Evolutionary conservation across 1,140 invertebrate genomes (phyloP).

Genomic region (Palaemon carinicauda): DNA sequence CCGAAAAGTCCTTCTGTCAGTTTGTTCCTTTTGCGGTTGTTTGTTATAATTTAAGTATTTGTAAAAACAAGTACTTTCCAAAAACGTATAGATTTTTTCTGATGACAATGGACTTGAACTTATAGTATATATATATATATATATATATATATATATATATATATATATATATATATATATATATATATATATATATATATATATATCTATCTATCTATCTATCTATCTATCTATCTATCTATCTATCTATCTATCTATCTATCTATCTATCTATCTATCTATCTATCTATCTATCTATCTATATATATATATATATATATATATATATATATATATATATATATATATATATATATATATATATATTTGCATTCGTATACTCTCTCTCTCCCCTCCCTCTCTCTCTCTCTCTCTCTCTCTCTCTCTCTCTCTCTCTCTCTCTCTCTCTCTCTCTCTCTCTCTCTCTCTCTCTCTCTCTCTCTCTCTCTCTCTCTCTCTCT

Average conservation of each 20-base stretch:
- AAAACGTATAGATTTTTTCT: too few relatives aligned
- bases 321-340: not conserved
- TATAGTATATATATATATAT: too few relatives aligned
- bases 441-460: too few relatives aligned
- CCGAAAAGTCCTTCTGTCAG: too few relatives aligned
- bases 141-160: not conserved
- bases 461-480: too few relatives aligned
- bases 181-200: not conserved
- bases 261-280: not conserved
- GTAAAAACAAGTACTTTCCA: too few relatives aligned
- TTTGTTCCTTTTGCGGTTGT: too few relatives aligned
- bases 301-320: not conserved
- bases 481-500: too few relatives aligned
- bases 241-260: not conserved
- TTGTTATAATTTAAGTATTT: too few relatives aligned
- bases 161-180: not conserved
- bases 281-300: not conserved
- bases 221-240: not conserved
- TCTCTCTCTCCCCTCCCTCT: not conserved
- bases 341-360: not conserved
- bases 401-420: too few relatives aligned
- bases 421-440: too few relatives aligned
- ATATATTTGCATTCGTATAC: not conserved
- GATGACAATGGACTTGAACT: too few relatives aligned
- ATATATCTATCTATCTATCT: not conserved